phyloP scores from a whole-genome alignment of 2,888 invertebrate species.

The Drosophila merina region DNA sequence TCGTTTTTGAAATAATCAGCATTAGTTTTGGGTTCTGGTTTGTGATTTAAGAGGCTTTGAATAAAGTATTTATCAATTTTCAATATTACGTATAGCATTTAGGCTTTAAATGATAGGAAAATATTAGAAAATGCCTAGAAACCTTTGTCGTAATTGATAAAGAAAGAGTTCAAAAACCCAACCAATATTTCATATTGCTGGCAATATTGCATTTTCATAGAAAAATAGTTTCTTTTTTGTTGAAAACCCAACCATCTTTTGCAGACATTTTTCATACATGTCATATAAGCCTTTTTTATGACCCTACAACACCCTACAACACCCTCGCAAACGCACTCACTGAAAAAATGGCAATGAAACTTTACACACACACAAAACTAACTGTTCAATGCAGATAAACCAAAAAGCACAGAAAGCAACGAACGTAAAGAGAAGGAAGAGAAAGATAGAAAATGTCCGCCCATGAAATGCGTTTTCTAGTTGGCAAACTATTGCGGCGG shows the following conservation, averaged over 20 bases:
- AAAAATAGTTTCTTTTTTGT: background rate
- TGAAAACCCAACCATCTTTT: background rate
- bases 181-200: no score
- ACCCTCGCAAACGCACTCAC: conserved; percentile 11
- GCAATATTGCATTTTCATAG: background rate
- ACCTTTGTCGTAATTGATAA: no score
- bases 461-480: conserved; percentile 74
- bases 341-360: conserved; percentile 29
- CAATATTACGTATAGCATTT: background rate
- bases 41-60: conserved; percentile 61
- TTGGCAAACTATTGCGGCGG: conserved; percentile 64
- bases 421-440: conserved; percentile 6
- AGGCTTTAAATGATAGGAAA: background rate
- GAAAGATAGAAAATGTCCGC: conserved; percentile 25
- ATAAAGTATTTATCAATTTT: conserved; percentile 26
- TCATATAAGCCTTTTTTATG: conserved; percentile 3
- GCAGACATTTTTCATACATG: background rate
- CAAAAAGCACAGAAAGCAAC: conserved; percentile 15
- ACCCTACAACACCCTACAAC: background rate
- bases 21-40: conserved; percentile 29
- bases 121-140: no score
- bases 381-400: conserved; percentile 49
- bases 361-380: conserved; percentile 30
- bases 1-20: conserved; percentile 53
- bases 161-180: no score